Evolutionary conservation across 2,888 invertebrate species (phyloP).

Genomic region (Spodoptera littoralis): DNA sequence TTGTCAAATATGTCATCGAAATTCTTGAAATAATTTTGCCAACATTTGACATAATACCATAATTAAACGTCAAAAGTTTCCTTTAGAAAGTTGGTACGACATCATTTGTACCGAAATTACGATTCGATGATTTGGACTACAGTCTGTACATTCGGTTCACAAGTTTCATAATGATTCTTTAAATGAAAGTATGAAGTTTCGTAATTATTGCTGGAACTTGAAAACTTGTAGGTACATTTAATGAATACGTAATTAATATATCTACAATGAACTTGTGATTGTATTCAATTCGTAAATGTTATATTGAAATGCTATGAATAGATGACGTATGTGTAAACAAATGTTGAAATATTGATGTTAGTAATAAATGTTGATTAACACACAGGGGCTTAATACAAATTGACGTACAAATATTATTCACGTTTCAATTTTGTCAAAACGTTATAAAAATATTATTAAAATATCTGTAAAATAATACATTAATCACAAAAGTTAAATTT

Average conservation of each 20-base stretch:
- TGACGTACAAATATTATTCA: too few species aligned
- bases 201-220: conserved; percentile 23
- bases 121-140: conserved; percentile 14
- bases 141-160: conserved; percentile 3
- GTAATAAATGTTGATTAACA: background rate
- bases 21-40: conserved; percentile 4
- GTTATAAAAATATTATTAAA: too few species aligned
- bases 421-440: too few species aligned
- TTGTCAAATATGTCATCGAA: background rate
- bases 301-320: background rate
- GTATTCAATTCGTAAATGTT: background rate
- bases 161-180: conserved; percentile 16
- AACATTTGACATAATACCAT: conserved; percentile 13
- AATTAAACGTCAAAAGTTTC: conserved; percentile 30
- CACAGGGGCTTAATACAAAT: too few species aligned
- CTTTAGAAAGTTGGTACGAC: conserved; percentile 8
- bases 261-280: conserved; percentile 6
- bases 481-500: too few species aligned
- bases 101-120: conserved; percentile 20
- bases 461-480: too few species aligned
- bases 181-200: conserved; percentile 27
- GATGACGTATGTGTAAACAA: background rate
- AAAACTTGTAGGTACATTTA: background rate
- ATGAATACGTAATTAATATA: conserved; percentile 17
- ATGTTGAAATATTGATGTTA: background rate